These are phyloP conservation scores for Lepus townsendii DNA, from an alignment of 2,797 vertebrate species.

Conservation along the genomic window DNA sequence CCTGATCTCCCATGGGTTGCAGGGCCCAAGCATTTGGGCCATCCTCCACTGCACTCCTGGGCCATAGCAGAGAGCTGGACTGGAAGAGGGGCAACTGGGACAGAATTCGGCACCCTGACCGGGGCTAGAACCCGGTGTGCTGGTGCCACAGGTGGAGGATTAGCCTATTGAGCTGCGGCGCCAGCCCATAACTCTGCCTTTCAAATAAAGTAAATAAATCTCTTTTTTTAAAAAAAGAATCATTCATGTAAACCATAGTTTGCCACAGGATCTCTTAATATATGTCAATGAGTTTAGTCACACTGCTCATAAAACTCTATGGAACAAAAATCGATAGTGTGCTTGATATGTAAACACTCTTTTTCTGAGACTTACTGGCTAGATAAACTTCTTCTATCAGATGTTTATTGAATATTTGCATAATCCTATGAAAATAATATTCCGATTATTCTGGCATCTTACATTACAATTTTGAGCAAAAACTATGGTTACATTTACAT, in stretches of 20 bases:
- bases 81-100: no score
- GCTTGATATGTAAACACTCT: neutral
- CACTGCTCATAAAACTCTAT: neutral
- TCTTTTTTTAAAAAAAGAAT: neutral
- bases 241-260: neutral
- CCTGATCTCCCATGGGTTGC: no score
- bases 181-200: no score
- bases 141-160: no score
- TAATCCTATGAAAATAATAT: neutral
- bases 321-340: neutral
- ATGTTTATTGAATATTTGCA: neutral
- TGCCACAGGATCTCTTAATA: neutral
- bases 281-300: neutral
- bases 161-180: no score
- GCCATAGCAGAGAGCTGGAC: no score
- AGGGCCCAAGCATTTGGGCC: no score
- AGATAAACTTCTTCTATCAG: neutral
- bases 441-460: neutral
- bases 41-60: no score
- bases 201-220: no score
- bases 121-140: no score
- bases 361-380: neutral
- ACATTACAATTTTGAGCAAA: neutral
- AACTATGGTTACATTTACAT: neutral
- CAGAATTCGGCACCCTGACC: no score